These are phyloP conservation scores for Drosophila willistoni DNA, from an alignment of 1,140 invertebrate species.

Conservation along the genomic window DNA sequence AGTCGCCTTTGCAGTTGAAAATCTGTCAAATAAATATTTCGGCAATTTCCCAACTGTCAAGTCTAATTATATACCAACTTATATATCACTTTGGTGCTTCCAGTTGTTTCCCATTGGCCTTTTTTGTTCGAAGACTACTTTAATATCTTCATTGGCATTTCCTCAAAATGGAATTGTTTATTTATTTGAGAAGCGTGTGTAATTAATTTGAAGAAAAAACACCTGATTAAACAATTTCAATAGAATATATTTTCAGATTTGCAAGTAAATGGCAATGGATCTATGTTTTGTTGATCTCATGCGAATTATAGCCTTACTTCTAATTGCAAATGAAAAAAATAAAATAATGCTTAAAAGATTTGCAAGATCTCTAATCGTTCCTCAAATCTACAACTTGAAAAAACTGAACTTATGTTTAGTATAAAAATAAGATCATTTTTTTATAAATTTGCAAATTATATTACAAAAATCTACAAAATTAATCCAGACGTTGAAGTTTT, in stretches of 20 bases:
- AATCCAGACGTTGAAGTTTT: no score
- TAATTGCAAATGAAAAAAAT: no score
- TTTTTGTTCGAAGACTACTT: not conserved
- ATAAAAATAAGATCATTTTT: no score
- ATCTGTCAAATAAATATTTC: conserved; percentile 7
- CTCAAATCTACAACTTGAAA: no score
- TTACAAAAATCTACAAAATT: no score
- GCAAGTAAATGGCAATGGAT: not conserved
- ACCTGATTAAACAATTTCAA: conserved; percentile 50
- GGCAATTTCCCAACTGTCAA: conserved; percentile 10
- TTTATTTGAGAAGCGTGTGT: conserved; percentile 43
- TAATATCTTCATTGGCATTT: conserved; percentile 45
- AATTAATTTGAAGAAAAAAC: conserved; percentile 50
- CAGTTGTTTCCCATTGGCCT: not conserved
- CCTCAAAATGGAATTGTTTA: conserved; percentile 41
- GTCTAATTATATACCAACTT: conserved; percentile 6
- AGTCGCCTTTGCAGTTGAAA: not conserved
- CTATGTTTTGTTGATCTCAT: no score
- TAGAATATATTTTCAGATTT: not conserved
- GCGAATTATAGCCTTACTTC: no score
- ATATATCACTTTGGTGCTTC: conserved; percentile 6
- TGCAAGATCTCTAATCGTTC: no score
- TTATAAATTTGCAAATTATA: no score
- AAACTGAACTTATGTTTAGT: no score
- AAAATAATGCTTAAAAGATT: no score